Conservation (phyloP, 2,113 vertebrate species). For the Hydrolagus affinis region DNA sequence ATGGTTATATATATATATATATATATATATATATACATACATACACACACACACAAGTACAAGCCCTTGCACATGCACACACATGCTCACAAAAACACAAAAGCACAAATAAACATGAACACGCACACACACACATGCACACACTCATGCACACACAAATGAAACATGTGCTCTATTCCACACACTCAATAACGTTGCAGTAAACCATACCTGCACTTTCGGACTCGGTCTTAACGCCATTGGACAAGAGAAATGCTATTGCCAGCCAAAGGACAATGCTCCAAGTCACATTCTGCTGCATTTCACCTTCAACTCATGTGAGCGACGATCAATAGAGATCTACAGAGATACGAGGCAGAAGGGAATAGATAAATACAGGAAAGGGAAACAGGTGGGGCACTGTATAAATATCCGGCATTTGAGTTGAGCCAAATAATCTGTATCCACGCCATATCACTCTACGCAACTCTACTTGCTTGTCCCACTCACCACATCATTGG, state of each 20-base stretch:
- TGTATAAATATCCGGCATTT: too few species aligned
- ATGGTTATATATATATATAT: too few species aligned
- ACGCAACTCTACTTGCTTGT: too few species aligned
- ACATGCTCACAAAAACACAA: too few species aligned
- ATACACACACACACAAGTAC: too few species aligned
- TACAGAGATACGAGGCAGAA: slow-evolving; percentile 48
- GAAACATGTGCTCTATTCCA: neutral
- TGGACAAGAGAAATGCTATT: slow-evolving; percentile 53
- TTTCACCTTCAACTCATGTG: slow-evolving; percentile 59
- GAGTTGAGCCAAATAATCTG: too few species aligned
- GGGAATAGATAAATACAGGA: neutral
- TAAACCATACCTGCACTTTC: slow-evolving; percentile 70
- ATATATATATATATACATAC: too few species aligned
- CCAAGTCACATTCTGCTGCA: slow-evolving; percentile 65
- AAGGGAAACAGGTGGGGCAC: neutral
- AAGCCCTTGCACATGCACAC: too few species aligned
- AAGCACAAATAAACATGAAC: too few species aligned
- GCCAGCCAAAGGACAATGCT: slow-evolving; percentile 63
- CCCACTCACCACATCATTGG: too few species aligned
- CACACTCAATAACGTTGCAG: neutral
- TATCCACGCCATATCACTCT: too few species aligned
- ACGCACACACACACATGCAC: neutral
- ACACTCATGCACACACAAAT: neutral
- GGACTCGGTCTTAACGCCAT: slow-evolving; percentile 50
- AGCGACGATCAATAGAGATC: slow-evolving; percentile 53